These are phyloP conservation scores for Parauchenoglanis ngamensis DNA, from an alignment of 2,797 vertebrate genomes.

Conservation along the genomic window DNA sequence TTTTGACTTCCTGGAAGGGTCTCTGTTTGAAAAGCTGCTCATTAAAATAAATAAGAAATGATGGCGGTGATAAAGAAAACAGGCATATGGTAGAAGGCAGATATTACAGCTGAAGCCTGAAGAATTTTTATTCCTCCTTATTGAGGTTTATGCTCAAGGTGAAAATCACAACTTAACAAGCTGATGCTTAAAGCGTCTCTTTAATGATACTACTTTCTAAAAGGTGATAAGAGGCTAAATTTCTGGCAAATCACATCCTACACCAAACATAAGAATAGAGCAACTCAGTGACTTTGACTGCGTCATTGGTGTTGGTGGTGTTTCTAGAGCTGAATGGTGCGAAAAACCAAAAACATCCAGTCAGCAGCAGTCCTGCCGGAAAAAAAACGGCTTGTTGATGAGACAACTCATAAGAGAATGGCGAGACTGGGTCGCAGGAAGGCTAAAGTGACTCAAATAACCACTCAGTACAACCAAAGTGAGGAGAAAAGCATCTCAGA, in stretches of 20 bases:
- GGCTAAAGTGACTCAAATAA: not conserved
- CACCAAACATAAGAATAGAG: not conserved
- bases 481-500: no score
- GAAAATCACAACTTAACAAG: not conserved
- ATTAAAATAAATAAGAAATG: constrained; percentile 21
- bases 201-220: not conserved
- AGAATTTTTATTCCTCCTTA: not conserved
- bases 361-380: not conserved
- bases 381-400: not conserved
- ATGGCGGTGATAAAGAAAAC: not conserved
- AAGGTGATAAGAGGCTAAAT: not conserved
- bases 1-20: constrained; percentile 14
- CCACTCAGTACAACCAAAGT: not conserved
- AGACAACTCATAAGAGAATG: not conserved
- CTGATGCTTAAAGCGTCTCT: not conserved
- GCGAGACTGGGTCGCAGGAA: not conserved
- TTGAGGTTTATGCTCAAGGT: not conserved
- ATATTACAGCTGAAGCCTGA: constrained; percentile 7
- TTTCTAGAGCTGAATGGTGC: not conserved
- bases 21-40: constrained; percentile 7
- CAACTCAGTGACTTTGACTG: not conserved
- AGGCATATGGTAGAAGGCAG: not conserved
- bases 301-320: not conserved
- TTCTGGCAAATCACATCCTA: not conserved
- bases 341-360: not conserved